phyloP scores from a whole-genome alignment of 2,888 invertebrate genomes.

The Mermis nigrescens region DNA sequence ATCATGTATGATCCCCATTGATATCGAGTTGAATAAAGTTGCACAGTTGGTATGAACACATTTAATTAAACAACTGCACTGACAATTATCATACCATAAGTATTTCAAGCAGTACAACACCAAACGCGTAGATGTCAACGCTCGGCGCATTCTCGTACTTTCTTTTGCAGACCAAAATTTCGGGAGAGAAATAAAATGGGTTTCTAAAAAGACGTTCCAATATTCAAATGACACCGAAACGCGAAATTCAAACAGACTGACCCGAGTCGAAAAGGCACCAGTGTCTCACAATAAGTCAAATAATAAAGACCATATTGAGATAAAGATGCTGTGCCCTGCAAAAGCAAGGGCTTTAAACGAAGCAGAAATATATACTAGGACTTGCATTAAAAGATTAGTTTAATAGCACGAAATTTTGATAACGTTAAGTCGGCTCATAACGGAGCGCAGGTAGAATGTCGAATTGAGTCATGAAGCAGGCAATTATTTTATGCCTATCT shows the following conservation, averaged over 20 bases:
- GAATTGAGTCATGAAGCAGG: too few species aligned
- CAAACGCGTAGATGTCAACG: conserved; percentile 79
- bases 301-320: conserved; percentile 81
- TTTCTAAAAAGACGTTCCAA: conserved; percentile 10
- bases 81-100: conserved; percentile 38
- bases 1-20: too few species aligned
- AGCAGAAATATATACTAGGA: background rate
- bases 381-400: background rate
- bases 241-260: too few species aligned
- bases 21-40: too few species aligned
- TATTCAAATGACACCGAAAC: too few species aligned
- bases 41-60: too few species aligned
- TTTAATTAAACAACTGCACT: background rate
- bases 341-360: background rate
- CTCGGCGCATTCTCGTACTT: conserved; percentile 37
- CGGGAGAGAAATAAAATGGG: conserved; percentile 11
- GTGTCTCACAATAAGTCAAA: conserved; percentile 65
- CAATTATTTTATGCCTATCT: too few species aligned
- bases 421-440: background rate
- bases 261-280: conserved; percentile 63
- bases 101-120: conserved; percentile 66
- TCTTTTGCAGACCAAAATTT: conserved; percentile 4
- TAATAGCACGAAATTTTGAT: too few species aligned
- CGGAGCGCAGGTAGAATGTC: too few species aligned
- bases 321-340: conserved; percentile 48